phyloP scores from a whole-genome alignment of 2,888 invertebrate species.

The Allygus modestus region DNA sequence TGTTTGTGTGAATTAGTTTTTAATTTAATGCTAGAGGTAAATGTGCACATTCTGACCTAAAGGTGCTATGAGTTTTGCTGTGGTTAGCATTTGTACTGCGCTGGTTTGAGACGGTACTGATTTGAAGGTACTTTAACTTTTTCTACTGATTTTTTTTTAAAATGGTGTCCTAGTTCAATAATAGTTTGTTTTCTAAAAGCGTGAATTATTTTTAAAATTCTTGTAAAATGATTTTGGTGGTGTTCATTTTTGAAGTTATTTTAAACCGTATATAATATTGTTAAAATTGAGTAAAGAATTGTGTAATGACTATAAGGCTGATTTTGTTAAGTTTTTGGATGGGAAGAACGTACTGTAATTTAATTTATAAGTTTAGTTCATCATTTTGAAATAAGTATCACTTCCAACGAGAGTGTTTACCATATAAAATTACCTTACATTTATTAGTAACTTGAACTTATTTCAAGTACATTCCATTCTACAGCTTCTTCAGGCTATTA shows the following conservation, averaged over 20 bases:
- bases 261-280: too few species aligned
- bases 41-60: neutral
- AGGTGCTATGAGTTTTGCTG: constrained; percentile 12
- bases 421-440: too few species aligned
- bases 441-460: neutral
- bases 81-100: neutral
- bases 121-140: too few species aligned
- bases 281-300: too few species aligned
- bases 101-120: neutral
- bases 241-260: too few species aligned
- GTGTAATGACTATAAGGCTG: neutral
- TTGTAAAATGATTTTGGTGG: too few species aligned
- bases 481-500: neutral
- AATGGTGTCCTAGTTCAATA: too few species aligned
- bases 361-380: constrained; percentile 8
- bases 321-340: neutral
- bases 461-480: neutral
- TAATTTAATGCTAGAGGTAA: neutral
- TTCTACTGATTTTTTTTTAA: too few species aligned
- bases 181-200: too few species aligned
- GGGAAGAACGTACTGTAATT: neutral
- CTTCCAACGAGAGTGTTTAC: too few species aligned
- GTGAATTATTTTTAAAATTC: too few species aligned
- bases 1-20: neutral
- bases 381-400: too few species aligned